Percentiles rank a stretch among this genome's conserved stretches.
Evolutionary conservation across 2,797 vertebrate species (phyloP).

Genomic region (Helostoma temminkii): DNA sequence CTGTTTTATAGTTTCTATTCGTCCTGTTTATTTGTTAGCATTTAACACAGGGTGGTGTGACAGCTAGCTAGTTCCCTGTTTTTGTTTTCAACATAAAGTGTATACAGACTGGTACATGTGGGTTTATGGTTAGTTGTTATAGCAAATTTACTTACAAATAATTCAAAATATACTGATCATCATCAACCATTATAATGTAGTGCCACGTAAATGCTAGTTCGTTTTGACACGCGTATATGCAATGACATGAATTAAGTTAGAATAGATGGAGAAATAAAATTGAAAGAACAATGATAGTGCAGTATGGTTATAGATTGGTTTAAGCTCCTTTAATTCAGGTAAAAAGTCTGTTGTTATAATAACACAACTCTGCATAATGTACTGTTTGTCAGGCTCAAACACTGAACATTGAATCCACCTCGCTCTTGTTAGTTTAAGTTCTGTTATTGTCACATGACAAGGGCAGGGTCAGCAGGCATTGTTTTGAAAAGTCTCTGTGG

Average conservation of each 20-base stretch:
- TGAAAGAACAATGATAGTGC: not conserved
- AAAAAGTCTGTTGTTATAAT: not conserved
- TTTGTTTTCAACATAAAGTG: not conserved
- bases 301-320: not conserved
- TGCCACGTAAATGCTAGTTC: not conserved
- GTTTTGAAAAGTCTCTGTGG: conserved; percentile 3
- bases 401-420: not conserved
- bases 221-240: not conserved
- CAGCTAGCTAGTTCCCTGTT: not conserved
- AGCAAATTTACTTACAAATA: not conserved
- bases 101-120: not conserved
- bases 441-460: conserved; percentile 45
- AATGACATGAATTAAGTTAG: not conserved
- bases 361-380: not conserved
- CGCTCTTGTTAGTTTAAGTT: not conserved
- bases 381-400: not conserved
- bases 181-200: not conserved
- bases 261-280: not conserved
- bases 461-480: conserved; percentile 1
- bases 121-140: not conserved
- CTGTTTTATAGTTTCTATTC: not conserved
- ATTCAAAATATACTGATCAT: not conserved
- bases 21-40: not conserved
- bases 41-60: not conserved
- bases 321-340: not conserved